Base-by-base conservation (phyloP, 2,888 invertebrate species). In the Dugesia japonica region DNA sequence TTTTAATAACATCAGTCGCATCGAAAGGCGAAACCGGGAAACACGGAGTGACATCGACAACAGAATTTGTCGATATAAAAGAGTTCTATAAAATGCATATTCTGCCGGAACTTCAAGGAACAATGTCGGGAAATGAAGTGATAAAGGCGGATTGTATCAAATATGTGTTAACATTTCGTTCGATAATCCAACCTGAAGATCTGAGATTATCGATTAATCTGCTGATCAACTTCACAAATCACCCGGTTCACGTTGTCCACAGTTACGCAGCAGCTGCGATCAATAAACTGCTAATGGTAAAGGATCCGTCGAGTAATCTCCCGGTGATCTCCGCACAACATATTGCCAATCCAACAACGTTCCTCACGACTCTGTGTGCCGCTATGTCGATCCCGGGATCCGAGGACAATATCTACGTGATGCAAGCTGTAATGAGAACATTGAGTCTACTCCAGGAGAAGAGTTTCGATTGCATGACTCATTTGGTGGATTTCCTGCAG, bases 91-190 rank as follows among this genome's bases (percentile, higher is more conserved):
- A 88, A n/a, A 87, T 89, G 72, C 91, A 94, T 81, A 91, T 94
- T 80, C 84, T 92, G 78, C 90, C 91, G 0, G 95, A 97, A 85
- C 86, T 98, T 79, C 88, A 89, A 81, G 87, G 89, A 79, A 84
- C 88, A 1, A 92, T 92, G 9, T 90, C 91, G 82, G 89, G 90
- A 80, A 85, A 90, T 78, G 92, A 94, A 0, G 92, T 99, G 0
- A 85, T 99, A 31, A 94, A 94, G 84, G 94, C 97, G 0, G 97
- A 95, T 84, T 91, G 92, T 0, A 89, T 99, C 76, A 97, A 97
- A 84, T 98, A 92, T 83, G 85, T 97, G 13, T 94, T 97, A 90
- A 92, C 92, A 4, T 98, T 98, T 86, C 88, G 98, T 78, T 91
- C 80, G 0, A 81, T 84, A 83, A 87, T 98, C 79, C 91, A 92